Evolutionary conservation across 1,140 invertebrate genomes (phyloP).

Genomic region (Halictus rubicundus): DNA sequence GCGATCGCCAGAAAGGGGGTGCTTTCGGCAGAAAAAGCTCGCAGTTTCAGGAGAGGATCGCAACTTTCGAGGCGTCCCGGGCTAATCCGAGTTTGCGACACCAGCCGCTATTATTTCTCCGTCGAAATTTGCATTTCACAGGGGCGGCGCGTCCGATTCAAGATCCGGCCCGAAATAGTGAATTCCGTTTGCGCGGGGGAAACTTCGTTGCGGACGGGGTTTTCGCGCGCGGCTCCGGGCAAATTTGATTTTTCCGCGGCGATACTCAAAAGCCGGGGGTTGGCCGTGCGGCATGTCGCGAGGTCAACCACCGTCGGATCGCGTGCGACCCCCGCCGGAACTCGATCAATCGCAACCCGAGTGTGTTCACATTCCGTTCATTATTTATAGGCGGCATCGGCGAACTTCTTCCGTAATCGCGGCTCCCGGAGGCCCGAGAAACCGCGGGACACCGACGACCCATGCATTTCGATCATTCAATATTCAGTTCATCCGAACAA

Average conservation of each 20-base stretch:
- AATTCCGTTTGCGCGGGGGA: slow-evolving; percentile 5
- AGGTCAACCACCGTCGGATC: slow-evolving; percentile 40
- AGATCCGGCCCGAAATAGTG: not conserved
- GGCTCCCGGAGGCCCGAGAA: not conserved
- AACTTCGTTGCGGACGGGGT: not conserved
- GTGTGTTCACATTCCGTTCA: slow-evolving; percentile 22
- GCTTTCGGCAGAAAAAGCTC: too few species aligned
- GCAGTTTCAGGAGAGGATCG: too few species aligned
- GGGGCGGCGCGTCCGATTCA: not conserved
- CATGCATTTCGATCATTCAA: too few species aligned
- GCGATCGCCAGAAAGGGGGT: too few species aligned
- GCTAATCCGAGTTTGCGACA: too few species aligned
- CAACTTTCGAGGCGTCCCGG: too few species aligned
- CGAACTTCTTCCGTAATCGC: slow-evolving; percentile 8
- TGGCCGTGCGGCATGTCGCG: not conserved
- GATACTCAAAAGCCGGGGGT: slow-evolving; percentile 15
- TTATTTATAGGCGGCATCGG: slow-evolving; percentile 31
- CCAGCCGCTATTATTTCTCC: too few species aligned
- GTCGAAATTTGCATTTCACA: not conserved
- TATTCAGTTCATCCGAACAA: not conserved
- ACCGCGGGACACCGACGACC: not conserved
- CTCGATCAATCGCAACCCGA: slow-evolving; percentile 32
- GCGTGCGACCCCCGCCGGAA: slow-evolving; percentile 28
- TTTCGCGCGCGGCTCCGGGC: not conserved
- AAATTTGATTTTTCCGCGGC: slow-evolving; percentile 40